phyloP scores from a whole-genome alignment of 2,113 vertebrate species.

The Opisthocomus hoazin region DNA sequence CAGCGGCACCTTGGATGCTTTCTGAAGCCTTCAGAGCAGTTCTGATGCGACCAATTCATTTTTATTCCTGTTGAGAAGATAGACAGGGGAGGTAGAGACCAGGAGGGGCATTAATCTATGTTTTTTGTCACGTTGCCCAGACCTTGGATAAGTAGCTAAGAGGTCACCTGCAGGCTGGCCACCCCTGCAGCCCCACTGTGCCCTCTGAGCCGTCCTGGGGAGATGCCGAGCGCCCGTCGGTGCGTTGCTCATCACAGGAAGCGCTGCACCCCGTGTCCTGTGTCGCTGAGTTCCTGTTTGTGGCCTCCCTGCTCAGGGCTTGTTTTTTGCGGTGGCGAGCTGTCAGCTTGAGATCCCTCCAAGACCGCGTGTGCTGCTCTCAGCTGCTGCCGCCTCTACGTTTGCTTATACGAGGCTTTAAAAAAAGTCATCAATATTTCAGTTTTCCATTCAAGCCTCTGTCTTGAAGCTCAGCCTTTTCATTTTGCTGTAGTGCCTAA shows the following conservation, averaged over 20 bases:
- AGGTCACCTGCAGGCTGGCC: neutral
- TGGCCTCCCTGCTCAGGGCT: neutral
- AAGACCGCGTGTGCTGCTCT: neutral
- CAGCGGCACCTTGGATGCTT: neutral
- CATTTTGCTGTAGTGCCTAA: neutral
- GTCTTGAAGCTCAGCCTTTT: neutral
- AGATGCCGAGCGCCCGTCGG: neutral
- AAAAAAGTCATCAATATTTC: conserved; percentile 15
- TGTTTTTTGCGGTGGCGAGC: neutral
- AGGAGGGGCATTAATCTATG: neutral
- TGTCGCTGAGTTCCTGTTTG: neutral
- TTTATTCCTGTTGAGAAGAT: neutral
- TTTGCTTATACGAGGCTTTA: neutral
- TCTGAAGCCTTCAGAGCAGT: neutral
- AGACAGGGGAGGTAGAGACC: neutral
- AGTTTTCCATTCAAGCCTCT: neutral
- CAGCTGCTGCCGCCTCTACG: neutral
- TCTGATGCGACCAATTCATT: fast-evolving
- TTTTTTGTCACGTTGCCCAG: neutral
- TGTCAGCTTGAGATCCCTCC: neutral
- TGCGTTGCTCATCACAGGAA: neutral
- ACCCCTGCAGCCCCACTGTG: neutral
- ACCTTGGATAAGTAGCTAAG: neutral
- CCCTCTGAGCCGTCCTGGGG: neutral
- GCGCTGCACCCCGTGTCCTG: neutral